These are phyloP conservation scores for Vombatus ursinus DNA, from an alignment of 2,113 vertebrate genomes.

Conservation along the genomic window DNA sequence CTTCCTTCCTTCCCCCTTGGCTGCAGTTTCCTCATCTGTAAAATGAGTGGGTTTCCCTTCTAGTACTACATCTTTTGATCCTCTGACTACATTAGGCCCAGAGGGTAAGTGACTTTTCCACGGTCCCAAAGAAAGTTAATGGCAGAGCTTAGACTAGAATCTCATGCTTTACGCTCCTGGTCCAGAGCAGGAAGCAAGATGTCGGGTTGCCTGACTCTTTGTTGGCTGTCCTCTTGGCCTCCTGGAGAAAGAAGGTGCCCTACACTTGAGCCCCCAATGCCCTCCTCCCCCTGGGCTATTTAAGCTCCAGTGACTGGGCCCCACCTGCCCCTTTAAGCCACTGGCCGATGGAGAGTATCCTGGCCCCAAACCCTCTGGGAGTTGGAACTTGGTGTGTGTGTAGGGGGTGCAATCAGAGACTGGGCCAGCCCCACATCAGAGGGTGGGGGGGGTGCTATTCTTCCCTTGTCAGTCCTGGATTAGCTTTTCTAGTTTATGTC, in stretches of 20 bases:
- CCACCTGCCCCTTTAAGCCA: not conserved
- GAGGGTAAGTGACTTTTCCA: not conserved
- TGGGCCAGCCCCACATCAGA: not conserved
- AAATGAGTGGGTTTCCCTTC: not conserved
- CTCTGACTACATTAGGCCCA: not conserved
- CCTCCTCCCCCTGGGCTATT: not conserved
- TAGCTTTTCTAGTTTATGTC: not conserved
- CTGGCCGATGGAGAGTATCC: not conserved
- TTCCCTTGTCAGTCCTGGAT: not conserved
- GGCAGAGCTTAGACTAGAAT: not conserved
- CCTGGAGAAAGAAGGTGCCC: too few relatives aligned
- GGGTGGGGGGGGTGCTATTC: not conserved
- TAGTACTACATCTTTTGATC: not conserved
- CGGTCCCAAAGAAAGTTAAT: not conserved
- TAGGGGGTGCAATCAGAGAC: not conserved
- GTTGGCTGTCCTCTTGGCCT: not conserved
- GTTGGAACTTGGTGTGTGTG: not conserved
- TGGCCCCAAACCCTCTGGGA: not conserved
- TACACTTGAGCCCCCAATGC: not conserved
- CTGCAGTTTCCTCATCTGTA: not conserved
- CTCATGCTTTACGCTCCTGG: not conserved
- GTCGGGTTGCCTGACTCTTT: not conserved
- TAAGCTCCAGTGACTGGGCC: not conserved
- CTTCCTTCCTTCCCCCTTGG: not conserved
- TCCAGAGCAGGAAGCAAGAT: not conserved